Evolutionary conservation across 2,113 vertebrate genomes (phyloP).

Genomic region (Aramus guarauna): DNA sequence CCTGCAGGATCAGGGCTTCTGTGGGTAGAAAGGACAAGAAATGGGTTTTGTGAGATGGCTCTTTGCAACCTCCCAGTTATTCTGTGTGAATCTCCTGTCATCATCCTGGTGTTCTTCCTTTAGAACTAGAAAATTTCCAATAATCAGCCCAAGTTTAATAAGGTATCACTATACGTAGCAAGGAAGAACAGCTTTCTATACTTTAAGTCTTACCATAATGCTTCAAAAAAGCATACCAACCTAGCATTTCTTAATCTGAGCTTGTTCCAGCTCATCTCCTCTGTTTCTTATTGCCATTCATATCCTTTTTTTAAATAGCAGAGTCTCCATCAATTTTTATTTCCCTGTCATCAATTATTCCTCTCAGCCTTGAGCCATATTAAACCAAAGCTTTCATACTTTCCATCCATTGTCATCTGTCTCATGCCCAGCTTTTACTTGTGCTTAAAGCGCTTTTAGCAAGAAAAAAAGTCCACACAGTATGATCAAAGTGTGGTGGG

Average conservation of each 20-base stretch:
- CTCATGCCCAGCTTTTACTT: not conserved
- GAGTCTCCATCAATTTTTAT: constrained; percentile 40
- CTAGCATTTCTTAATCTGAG: not conserved
- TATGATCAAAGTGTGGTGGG: not conserved
- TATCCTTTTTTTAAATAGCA: constrained; percentile 42
- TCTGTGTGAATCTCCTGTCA: not conserved
- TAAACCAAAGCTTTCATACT: constrained; percentile 45
- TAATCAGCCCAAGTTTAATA: not conserved
- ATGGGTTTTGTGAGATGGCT: not conserved
- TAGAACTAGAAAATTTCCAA: not conserved
- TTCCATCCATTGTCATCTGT: constrained; percentile 27
- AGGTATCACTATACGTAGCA: not conserved
- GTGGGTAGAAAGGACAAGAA: not conserved
- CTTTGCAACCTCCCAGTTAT: not conserved
- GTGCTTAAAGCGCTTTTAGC: not conserved
- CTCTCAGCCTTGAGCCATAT: constrained; percentile 13
- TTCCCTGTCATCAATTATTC: constrained; percentile 36
- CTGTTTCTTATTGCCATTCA: constrained; percentile 36
- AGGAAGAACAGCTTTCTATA: not conserved
- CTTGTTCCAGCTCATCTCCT: constrained; percentile 15
- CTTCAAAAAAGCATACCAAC: not conserved
- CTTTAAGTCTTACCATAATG: not conserved
- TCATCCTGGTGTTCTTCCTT: not conserved
- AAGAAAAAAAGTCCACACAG: not conserved
- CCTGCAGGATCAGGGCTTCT: not conserved